Base-by-base conservation (phyloP, 1,140 invertebrate species). In the Magallana ariakensis region DNA sequence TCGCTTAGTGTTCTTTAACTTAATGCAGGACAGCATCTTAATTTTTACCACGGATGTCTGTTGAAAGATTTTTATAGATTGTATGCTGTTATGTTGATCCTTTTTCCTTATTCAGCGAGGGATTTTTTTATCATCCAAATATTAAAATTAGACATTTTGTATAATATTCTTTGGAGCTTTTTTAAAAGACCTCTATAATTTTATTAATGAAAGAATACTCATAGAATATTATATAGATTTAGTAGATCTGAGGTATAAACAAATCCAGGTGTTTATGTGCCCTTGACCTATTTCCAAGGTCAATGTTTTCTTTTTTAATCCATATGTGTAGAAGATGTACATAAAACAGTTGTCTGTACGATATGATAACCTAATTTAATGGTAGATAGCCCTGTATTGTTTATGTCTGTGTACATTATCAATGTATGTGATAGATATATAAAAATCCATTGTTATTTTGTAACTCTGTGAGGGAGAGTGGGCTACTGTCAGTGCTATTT, bases 371-470 rank as follows among this genome's bases (percentile, higher is more conserved):
- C 66, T 70, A 70, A 70, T 70, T 70, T 70, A 70, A 70, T 70
- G 66, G 33, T 70, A 70, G 66, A 70, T 70, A 70, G 66, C 22
- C 10, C 2, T 70, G 66, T 70, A 70, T 70, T 26, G 66, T 70
- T 70, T 66, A 13, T 70, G 66, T 70, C 22, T 70, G 66, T 70
- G 66, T 70, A 33, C 33, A 33, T 33, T 33, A 70, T 70, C 22
- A 26, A 70, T 70, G 66, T 70, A 70, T 26, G 66, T 70, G 66
- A 26, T 70, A 70, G 22, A 70, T 70, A 70, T 70, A 70, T 70
- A 70, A 33, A 70, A 70, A 70, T 70, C 66, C 66, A 70, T 70
- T 70, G 66, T 70, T 70, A 70, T 70, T 70, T 70, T 70, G 66
- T 22, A 70, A 70, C 19, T 70, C 22, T 33, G 33, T 70, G 26